Conservation (phyloP, 2,113 vertebrate species). For the Ictidomys tridecemlineatus region DNA sequence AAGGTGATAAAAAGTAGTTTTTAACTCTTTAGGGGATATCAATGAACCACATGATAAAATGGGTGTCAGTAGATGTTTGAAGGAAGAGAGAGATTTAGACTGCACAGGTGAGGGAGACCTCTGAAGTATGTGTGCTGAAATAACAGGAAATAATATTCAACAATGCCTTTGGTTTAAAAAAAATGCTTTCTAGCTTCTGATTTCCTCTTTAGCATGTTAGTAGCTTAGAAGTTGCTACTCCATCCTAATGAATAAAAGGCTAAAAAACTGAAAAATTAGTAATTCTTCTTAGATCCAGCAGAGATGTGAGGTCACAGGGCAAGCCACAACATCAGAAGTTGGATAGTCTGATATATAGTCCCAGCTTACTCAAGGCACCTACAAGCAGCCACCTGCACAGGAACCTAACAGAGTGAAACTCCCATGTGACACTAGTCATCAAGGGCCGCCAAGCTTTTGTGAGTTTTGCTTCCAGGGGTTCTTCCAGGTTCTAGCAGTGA, state of each 20-base stretch:
- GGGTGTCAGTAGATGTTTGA: not conserved
- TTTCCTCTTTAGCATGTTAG: not conserved
- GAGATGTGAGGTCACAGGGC: not conserved
- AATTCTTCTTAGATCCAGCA: not conserved
- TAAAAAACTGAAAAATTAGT: not conserved
- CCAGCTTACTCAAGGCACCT: not conserved
- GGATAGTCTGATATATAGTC: not conserved
- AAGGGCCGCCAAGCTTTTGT: not conserved
- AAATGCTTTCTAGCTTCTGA: not conserved
- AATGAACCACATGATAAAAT: not conserved
- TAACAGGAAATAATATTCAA: not conserved
- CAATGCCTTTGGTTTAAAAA: not conserved
- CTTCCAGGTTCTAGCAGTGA: not conserved
- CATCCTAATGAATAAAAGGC: not conserved
- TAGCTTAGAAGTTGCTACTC: not conserved
- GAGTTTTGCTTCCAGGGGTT: not conserved
- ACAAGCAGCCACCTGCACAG: not conserved
- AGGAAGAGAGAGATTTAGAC: not conserved
- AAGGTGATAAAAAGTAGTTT: not conserved
- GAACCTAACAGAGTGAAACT: not conserved
- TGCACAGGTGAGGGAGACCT: not conserved
- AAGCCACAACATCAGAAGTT: not conserved
- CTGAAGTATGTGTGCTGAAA: not conserved
- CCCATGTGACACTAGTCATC: not conserved
- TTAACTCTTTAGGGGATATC: not conserved